phyloP scores from a whole-genome alignment of 2,888 invertebrate species.

The Stenoptilia bipunctidactyla region DNA sequence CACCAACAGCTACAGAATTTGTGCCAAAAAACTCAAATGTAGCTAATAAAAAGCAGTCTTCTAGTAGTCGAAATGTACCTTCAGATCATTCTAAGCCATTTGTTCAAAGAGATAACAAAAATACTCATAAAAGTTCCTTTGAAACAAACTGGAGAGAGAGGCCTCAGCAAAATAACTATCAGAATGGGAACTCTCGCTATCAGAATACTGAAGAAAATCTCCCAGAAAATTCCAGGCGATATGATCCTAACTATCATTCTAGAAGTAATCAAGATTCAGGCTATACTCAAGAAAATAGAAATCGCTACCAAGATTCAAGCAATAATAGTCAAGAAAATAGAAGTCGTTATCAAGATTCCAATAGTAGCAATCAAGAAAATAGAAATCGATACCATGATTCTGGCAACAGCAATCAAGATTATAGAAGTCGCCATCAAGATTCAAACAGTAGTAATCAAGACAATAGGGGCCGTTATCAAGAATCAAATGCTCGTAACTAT shows the following conservation, averaged over 20 bases:
- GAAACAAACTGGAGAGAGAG: slow-evolving; percentile 52
- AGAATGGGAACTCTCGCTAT: slow-evolving; percentile 1
- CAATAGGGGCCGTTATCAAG: slow-evolving; percentile 17
- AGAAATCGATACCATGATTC: slow-evolving; percentile 5
- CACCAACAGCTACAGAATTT: slow-evolving; percentile 71
- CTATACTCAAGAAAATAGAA: slow-evolving; percentile 12
- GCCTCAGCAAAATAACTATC: slow-evolving; percentile 19
- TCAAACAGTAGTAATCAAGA: slow-evolving; percentile 24
- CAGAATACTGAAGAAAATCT: slow-evolving; percentile 1
- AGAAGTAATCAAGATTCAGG: slow-evolving; percentile 1
- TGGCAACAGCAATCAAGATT: slow-evolving; percentile 6
- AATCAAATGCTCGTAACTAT: slow-evolving; percentile 16
- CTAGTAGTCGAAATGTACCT: slow-evolving; percentile 26
- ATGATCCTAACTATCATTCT: not conserved
- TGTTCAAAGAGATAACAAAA: slow-evolving; percentile 19
- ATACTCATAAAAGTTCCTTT: slow-evolving; percentile 30
- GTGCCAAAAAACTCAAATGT: slow-evolving; percentile 49
- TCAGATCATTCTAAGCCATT: slow-evolving; percentile 26
- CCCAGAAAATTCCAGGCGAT: not conserved
- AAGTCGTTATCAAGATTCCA: slow-evolving; percentile 12
- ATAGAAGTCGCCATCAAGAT: slow-evolving; percentile 10
- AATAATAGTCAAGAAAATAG: slow-evolving; percentile 4
- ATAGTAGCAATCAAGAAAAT: slow-evolving; percentile 16
- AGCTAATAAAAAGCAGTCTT: slow-evolving; percentile 20
- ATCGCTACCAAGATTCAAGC: slow-evolving; percentile 8